Base-by-base conservation (phyloP, 2,888 invertebrate species). In the Cephus rjabovi region DNA sequence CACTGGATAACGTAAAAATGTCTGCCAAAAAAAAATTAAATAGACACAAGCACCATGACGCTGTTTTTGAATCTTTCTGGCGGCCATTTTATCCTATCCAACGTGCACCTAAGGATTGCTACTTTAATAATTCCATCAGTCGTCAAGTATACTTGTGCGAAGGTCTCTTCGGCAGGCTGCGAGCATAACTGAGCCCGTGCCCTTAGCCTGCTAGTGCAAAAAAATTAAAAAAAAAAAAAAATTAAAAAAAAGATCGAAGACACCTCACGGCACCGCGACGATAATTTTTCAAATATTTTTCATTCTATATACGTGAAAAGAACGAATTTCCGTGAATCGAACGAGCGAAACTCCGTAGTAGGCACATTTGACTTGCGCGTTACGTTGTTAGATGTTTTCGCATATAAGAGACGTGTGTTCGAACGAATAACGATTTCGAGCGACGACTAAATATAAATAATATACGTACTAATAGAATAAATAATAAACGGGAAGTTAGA, bases 141-240 rank as follows among this genome's bases (percentile, higher is more conserved):
- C 2, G 23, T 56, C 9, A 9, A 56, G 2, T 23, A 56, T 23
- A 40, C 3, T 33, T 15, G 31, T 34, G 71, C 12, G 12, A 33
- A 70, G 12, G 70, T 71, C 71, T 71, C 71, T 77, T 4, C 71
- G 75, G 74, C 73, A 76, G 77, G 79, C 80, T 83, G 68, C 70
- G 77, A 80, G 76, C 77, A 82, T 78, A 77, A 77, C 68, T 82
- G 82, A 82, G 82, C 80, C 81, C 82, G 34, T 78, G 81, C 78
- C 78, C 79, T 75, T 31, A 80, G 79, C 76, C 79, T 81, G 74
- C 76, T 3, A 33, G 15, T 71, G 71, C 9, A 30, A 0, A 11
- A 71, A 56, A 34, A 34, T 34, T 0, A 34, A 56, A 23, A 40
- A 56, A 40, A 56, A 40, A 11, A 71, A n/a, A 71, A 56, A 34